phyloP scores from a whole-genome alignment of 2,888 invertebrate genomes.

The Harpalus rubripes region DNA sequence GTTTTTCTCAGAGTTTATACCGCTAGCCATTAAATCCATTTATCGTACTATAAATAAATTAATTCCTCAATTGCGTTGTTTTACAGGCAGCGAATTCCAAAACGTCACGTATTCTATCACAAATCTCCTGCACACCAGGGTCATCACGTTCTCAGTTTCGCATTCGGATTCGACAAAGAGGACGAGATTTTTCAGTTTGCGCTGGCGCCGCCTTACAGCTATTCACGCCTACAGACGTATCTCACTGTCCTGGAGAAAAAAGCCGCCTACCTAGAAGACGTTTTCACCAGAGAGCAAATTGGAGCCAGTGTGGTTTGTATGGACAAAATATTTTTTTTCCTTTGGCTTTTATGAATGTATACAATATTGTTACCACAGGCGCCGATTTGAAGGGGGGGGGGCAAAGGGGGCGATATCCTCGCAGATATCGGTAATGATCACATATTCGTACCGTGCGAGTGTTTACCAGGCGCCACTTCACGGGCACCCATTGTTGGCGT shows the following conservation, averaged over 20 bases:
- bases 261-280: conserved; percentile 78
- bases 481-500: too few species aligned
- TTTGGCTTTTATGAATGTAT: too few species aligned
- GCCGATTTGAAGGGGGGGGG: too few species aligned
- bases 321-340: background rate
- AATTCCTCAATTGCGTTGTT: conserved; percentile 15
- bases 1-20: background rate
- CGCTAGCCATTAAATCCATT: background rate
- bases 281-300: conserved; percentile 86
- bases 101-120: conserved; percentile 94
- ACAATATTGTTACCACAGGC: too few species aligned
- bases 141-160: conserved; percentile 95
- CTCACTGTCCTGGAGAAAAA: conserved; percentile 86
- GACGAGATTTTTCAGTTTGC: conserved; percentile 98
- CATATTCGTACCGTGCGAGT: too few species aligned
- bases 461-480: too few species aligned
- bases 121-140: conserved; percentile 92
- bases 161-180: conserved; percentile 96
- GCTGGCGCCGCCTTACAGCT: conserved; percentile 96
- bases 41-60: background rate
- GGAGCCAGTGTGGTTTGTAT: conserved; percentile 82
- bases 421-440: too few species aligned
- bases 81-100: conserved; percentile 87
- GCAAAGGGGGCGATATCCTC: too few species aligned
- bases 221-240: conserved; percentile 92